Evolutionary conservation across 2,888 invertebrate species (phyloP), one percentile per base, ranked within the genome.

Genomic region (Chalcosyrphus nemorum): DNA sequence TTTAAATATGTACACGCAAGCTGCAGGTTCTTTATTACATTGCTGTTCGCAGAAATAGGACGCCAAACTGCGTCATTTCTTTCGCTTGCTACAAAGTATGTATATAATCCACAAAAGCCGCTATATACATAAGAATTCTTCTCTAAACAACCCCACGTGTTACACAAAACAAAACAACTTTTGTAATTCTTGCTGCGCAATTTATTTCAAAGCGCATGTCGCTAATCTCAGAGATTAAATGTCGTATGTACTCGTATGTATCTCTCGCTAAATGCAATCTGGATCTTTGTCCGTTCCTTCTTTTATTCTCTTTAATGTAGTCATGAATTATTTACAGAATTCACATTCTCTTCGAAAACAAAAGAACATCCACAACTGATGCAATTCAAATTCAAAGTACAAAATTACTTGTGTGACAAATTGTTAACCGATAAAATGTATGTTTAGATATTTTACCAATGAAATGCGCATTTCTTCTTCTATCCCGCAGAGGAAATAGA

Each of bases 121-220:
- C 54, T n/a, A 2, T 35, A 35, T 35, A 35, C 32, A 17, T 29
- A 54, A 1, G 9, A 32, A 54, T 29, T 7, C 35, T 47, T 5
- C 13, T 45, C 29, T 1, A 3, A n/a, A 13, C 35, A 2, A 4
- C 47, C 45, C 11, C 65, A 50, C 21, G 24, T 50, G 65, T 47
- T 24, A n/a, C 35, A 32, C 15, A 38, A 21, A n/a, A 45, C 15
- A 27, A 27, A 54, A 50, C 13, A 27, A 47, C 29, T 47, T 32
- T 13, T 11, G n/a, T 2, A 4, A 5, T 50, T 29, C 41, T 63
- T 7, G 63, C 61, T 72, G 72, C 72, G 72, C 72, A 63, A 54
- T 72, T 63, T 29, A 7, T 15, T 19, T n/a, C 4, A 61, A 19
- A 24, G 72, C 63, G 72, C 72, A 54, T 54, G 72, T 45, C 63